Evolutionary conservation across 2,888 invertebrate genomes (phyloP).

Genomic region (Chymomyza fuscimana): DNA sequence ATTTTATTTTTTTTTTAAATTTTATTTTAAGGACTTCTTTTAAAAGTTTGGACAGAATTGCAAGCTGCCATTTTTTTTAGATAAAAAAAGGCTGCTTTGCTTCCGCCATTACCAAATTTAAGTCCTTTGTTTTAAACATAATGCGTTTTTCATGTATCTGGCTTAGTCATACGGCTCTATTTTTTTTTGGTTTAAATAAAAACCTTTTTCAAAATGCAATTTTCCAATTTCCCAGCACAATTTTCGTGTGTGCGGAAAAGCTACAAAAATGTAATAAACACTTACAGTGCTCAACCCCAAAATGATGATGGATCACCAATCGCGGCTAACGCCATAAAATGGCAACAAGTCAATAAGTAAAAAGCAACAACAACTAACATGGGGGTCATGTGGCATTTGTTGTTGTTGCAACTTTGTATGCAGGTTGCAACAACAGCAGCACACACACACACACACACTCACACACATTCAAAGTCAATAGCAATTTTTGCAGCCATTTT

Average conservation of each 20-base stretch:
- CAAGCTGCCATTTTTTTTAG: no score
- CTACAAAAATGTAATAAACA: conserved; percentile 1
- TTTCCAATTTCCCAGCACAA: conserved; percentile 47
- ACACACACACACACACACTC: conserved; percentile 16
- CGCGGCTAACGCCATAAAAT: conserved; percentile 75
- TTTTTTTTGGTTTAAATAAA: background rate
- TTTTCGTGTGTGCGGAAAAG: conserved; percentile 61
- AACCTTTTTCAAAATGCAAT: conserved; percentile 12
- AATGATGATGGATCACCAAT: conserved; percentile 80
- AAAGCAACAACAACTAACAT: conserved; percentile 38
- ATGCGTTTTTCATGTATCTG: conserved; percentile 5
- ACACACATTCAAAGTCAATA: conserved; percentile 49
- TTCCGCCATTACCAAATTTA: background rate
- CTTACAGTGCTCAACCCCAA: conserved; percentile 23
- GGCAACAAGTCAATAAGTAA: conserved; percentile 68
- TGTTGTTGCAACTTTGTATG: background rate
- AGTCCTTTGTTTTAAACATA: conserved; percentile 14
- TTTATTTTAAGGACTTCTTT: no score
- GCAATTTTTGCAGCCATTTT: conserved; percentile 68
- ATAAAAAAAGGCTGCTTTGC: no score
- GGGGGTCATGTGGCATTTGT: background rate
- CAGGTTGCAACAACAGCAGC: conserved; percentile 19
- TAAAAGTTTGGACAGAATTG: no score
- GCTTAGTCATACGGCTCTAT: background rate
- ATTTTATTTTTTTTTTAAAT: no score